Evolutionary conservation across 2,888 invertebrate species (phyloP), one percentile per base, ranked within the genome.

Genomic region (Hofmannophila pseudospretella): DNA sequence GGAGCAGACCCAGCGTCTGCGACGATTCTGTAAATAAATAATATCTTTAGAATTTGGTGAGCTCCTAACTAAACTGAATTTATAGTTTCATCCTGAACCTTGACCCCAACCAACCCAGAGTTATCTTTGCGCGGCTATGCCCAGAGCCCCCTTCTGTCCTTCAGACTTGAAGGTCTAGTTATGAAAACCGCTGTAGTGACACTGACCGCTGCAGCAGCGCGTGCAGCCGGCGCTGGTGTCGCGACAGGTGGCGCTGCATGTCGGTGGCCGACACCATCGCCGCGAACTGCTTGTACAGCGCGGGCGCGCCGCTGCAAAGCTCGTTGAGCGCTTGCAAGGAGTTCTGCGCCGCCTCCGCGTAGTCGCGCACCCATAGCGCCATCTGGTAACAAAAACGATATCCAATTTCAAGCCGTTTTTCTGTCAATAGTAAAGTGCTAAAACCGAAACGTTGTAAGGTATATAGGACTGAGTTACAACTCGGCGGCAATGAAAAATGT

Each of bases 291-390:
- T 39, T 13, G 33, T 41, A 33, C 10, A 48, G 37, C 19, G 47
- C 51, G 13, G 58, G 45, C 23, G 52, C 32, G 22, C 22, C 41
- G 5, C 36, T 36, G 46, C 58, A 64, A 39, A 44, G 29, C 8
- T 67, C 72, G 12, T 44, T 42, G 36, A 80, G 51, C 16, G 70
- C 54, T 12, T 60, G 46, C 40, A 79, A 40, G 13, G 73, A 69
- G 42, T 44, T 63, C 42, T 61, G 52, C 13, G 77, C 73, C 19
- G 84, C 58, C 44, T 81, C 82, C 7, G 57, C 46, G 58, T 68
- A 78, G 58, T 82, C 78, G 32, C 84, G 82, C 14, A 57, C 44
- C 73, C 76, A 78, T 2, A 80, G 32, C 30, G 76, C 57, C 51
- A 85, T 42, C 85, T 85, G 39, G 7, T 7, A 20, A 23, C 8